Evolutionary conservation across 1,140 invertebrate species (phyloP), one percentile per base, ranked within the genome.

Genomic region (Dermatophagoides farinae): DNA sequence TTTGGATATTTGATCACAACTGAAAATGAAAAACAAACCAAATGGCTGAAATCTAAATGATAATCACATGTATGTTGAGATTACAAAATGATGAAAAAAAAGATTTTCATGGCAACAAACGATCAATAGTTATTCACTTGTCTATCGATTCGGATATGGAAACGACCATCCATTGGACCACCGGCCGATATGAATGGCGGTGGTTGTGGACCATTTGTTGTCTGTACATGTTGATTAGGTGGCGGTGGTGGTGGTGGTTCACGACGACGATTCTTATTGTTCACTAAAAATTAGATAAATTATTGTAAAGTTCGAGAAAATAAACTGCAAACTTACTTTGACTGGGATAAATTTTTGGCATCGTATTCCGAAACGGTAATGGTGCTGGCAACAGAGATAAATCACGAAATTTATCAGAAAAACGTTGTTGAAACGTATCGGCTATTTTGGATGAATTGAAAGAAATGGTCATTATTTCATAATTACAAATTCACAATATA

Each of bases 181-280:
- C 31, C 31, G 31, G 31, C 31, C 31, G 31, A 31, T 31, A 31
- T 53, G 4, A 53, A 23, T 16, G 23, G n/a, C 20, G 25, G 51
- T 12, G 22, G 22, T 22, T 9, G 22, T 23, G 25, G 18, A 44
- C 23, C 18, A 31, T 31, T 31, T 31, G 31, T 31, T 31, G 31
- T 4, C 1, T 47, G 46, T 47, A 14, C 43, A 44, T 20, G 46
- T 47, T 18, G 46, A 47, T 47, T 47, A 55, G 14, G 14, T 39
- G 53, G 53, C 6, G 53, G 53, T 6, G 53, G 53, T 55, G 53
- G 53, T 39, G 53, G 53, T 18, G 53, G 53, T 23, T 55, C 54
- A 40, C 54, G 38, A n/a, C 54, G 39, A 9, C 54, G 38, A 41
- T 44, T 39, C n/a, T 38, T 51, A 22, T 51, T 31, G 18, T 41